Base-by-base conservation (phyloP, 2,797 vertebrate species). In the Gymnocypris eckloni region DNA sequence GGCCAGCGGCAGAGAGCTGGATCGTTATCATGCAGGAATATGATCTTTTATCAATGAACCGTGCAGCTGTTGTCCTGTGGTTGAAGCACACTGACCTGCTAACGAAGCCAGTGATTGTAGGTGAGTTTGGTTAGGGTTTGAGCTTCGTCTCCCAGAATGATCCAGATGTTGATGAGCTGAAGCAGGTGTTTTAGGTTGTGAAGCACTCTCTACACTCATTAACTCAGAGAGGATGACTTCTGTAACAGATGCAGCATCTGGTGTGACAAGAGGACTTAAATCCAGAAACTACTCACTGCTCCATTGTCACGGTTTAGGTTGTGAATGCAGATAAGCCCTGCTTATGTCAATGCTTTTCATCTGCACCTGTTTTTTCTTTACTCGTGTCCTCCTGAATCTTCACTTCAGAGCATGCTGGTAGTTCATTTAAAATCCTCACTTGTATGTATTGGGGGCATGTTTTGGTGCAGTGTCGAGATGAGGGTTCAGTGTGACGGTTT, bases 341-440 rank as follows among this genome's bases (percentile, higher is more conserved):
- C 39, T 22, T 22, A 69, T 5, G 15, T 79, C 80, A 72, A 70
- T 86, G 56, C 50, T 18, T 18, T 78, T 83, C 64, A 70, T 56
- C 67, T 69, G 72, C 75, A 52, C 33, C 82, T 80, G 81, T 84
- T 25, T 69, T 82, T 83, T 28, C 52, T n/a, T 87, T 67, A 56
- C 56, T 39, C 48, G 48, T 85, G 48, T 85, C 59, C 64, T 88
- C 83, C 43, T 64, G 28, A 86, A 86, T 86, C 45, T 80, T 75
- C 56, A 56, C 69, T 79, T 80, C 76, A 83, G 76, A 83, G 75
- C 56, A 80, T 54, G 16, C 67, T 67, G 43, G 70, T 48, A 64
- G 78, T 76, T 71, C 48, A 61, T 71, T 82, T 82, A n/a, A 25
- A 87, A 85, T 82, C 39, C 25, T 52, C 79, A 37, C 52, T 84